These are phyloP conservation scores for Antennarius maculatus DNA, from an alignment of 2,797 vertebrate species.

Conservation along the genomic window DNA sequence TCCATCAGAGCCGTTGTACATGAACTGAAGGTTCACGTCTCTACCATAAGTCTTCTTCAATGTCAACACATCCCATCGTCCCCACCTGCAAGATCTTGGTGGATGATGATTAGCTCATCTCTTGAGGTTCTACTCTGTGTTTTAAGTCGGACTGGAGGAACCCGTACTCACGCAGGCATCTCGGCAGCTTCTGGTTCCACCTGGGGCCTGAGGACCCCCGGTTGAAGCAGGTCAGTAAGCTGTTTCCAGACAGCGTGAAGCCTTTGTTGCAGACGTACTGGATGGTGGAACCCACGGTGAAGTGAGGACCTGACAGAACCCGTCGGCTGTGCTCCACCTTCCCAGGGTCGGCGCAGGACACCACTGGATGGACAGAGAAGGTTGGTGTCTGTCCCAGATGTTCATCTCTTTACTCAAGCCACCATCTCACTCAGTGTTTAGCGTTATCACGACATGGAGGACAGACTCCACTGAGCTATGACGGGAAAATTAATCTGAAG, in stretches of 20 bases:
- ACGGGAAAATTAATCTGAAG: no score
- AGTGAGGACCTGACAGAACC: slow-evolving; percentile 87
- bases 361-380: slow-evolving; percentile 76
- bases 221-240: slow-evolving; percentile 89
- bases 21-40: no score
- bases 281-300: slow-evolving; percentile 89
- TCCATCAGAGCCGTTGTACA: no score
- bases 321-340: slow-evolving; percentile 89
- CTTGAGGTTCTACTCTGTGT: no score
- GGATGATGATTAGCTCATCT: no score
- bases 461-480: no score
- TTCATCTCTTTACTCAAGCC: not conserved
- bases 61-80: no score
- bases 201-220: slow-evolving; percentile 87
- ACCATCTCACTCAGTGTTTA: no score
- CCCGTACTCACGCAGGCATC: slow-evolving; percentile 87
- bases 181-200: slow-evolving; percentile 92
- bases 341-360: slow-evolving; percentile 90
- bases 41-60: no score
- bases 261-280: slow-evolving; percentile 93
- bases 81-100: no score
- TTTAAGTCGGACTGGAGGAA: not conserved
- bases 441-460: no score
- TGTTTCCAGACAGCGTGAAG: slow-evolving; percentile 86
- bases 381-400: not conserved